A percentile compares a stretch with the other conserved stretches of the same genome.
Conservation (phyloP, 2,113 vertebrate species). For the Thamnophis sirtalis region DNA sequence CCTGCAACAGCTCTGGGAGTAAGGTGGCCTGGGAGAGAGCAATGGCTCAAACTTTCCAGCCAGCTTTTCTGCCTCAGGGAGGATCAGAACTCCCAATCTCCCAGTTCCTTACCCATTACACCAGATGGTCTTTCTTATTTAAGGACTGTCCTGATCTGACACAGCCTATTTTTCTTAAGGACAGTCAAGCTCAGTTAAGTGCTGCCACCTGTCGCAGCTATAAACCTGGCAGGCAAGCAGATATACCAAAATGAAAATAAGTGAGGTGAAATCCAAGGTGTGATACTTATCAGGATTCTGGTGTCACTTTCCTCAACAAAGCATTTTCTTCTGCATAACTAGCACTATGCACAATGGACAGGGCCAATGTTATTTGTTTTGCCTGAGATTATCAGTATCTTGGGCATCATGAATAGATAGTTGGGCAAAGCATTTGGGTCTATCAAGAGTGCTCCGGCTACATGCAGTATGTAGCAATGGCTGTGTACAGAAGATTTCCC, state of each 20-base stretch:
- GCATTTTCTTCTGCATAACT: background rate
- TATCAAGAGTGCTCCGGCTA: background rate
- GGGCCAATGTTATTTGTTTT: background rate
- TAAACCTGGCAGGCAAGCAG: background rate
- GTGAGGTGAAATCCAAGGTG: background rate
- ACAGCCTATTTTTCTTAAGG: background rate
- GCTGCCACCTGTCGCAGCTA: background rate
- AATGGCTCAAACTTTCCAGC: background rate
- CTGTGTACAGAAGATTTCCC: background rate
- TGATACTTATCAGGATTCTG: background rate
- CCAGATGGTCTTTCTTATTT: background rate
- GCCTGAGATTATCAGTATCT: background rate
- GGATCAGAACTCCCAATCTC: background rate
- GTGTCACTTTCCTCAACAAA: background rate
- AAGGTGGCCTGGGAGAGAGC: background rate
- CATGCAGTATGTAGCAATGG: background rate
- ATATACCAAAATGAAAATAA: background rate
- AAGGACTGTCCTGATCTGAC: background rate
- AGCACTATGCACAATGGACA: background rate
- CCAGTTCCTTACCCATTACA: background rate
- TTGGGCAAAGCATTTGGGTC: background rate
- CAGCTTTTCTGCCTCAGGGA: background rate
- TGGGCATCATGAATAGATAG: background rate
- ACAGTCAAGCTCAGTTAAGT: background rate
- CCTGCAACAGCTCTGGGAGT: background rate